A percentile compares a stretch with the other conserved stretches of the same genome.
These are phyloP conservation scores for Petrocephalus microphthalmus DNA, from an alignment of 2,113 vertebrate species.

Conservation along the genomic window DNA sequence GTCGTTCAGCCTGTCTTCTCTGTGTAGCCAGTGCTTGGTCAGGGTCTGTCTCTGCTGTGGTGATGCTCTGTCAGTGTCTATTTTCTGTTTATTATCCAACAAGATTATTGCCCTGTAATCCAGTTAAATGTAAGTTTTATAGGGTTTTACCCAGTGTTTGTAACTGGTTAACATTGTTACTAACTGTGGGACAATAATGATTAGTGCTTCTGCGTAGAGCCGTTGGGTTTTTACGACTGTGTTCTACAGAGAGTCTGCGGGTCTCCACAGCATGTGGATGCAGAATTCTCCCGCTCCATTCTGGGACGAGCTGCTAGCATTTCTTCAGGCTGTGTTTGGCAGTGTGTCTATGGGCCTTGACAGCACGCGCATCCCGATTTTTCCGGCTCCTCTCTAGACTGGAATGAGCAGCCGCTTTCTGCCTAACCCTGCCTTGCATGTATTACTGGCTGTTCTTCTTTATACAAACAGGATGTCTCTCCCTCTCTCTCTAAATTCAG, in stretches of 20 bases:
- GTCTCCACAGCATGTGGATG: not conserved
- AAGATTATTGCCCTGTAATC: not conserved
- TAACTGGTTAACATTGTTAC: not conserved
- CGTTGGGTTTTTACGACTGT: not conserved
- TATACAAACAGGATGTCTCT: constrained; percentile 1
- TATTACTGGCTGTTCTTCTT: not conserved
- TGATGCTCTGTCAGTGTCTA: not conserved
- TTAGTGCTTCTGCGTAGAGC: not conserved
- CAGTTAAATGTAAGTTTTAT: not conserved
- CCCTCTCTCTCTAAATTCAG: constrained; percentile 1
- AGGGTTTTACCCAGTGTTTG: not conserved
- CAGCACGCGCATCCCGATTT: not conserved
- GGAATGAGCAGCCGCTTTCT: not conserved
- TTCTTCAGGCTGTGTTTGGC: not conserved
- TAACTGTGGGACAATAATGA: not conserved
- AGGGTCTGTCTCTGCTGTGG: not conserved
- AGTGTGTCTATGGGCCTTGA: not conserved
- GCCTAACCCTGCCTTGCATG: not conserved
- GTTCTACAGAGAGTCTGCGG: not conserved
- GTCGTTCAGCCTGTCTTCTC: not conserved
- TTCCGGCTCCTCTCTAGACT: not conserved
- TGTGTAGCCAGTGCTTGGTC: not conserved
- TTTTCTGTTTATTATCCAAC: not conserved
- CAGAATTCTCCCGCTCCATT: not conserved
- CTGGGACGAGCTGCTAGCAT: not conserved